These are phyloP conservation scores for Macaria liturata DNA, from an alignment of 2,888 invertebrate species.

Conservation along the genomic window DNA sequence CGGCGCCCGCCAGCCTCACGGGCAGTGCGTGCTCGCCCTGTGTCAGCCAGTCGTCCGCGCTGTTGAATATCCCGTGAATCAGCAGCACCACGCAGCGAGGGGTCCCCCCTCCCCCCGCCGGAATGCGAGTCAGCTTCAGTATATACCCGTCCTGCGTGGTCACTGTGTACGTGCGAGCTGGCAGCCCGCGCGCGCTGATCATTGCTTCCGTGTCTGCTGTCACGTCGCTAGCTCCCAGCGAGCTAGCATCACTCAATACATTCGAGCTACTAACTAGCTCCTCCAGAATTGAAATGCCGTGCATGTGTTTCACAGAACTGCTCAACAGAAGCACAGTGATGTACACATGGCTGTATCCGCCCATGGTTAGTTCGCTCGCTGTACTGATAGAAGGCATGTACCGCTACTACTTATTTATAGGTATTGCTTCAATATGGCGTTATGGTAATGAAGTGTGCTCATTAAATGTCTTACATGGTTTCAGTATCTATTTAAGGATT, in stretches of 20 bases:
- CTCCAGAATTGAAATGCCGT: background rate
- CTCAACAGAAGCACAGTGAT: too few species aligned
- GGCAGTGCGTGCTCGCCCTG: conserved; percentile 80
- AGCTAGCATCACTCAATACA: too few species aligned
- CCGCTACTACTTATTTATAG: too few species aligned
- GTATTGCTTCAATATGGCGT: too few species aligned
- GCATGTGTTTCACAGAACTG: too few species aligned
- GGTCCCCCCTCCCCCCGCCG: background rate
- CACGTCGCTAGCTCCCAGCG: conserved; percentile 20
- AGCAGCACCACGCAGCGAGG: conserved; percentile 78
- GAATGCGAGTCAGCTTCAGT: conserved; percentile 33
- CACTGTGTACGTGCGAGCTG: conserved; percentile 30
- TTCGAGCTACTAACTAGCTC: background rate
- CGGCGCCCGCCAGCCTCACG: conserved; percentile 82
- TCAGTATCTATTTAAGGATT: too few species aligned
- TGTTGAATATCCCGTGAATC: conserved; percentile 89
- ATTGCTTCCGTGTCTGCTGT: conserved; percentile 31
- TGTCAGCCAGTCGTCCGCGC: conserved; percentile 87
- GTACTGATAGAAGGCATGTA: too few species aligned
- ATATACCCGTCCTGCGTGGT: conserved; percentile 41
- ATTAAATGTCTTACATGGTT: too few species aligned
- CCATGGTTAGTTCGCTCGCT: too few species aligned
- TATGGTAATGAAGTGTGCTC: too few species aligned
- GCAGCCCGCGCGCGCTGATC: conserved; percentile 22
- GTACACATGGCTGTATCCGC: too few species aligned